Evolutionary conservation across 2,888 invertebrate species (phyloP).

Genomic region (Glomeris marginata): DNA sequence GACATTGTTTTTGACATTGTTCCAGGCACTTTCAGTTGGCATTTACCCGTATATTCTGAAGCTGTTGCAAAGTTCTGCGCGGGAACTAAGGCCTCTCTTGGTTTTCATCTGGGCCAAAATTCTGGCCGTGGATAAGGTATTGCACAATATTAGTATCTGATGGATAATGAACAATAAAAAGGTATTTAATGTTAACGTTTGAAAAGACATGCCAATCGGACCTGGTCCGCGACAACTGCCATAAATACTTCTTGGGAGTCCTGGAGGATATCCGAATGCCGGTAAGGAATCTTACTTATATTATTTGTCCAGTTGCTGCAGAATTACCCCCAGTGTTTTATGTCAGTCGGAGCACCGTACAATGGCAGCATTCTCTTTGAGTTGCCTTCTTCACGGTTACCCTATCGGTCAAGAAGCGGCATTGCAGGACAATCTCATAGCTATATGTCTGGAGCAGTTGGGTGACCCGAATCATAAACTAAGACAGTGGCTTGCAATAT

Average conservation of each 20-base stretch:
- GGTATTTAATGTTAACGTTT: slow-evolving; percentile 31
- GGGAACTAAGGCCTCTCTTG: slow-evolving; percentile 76
- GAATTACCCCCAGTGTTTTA: no score
- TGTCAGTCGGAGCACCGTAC: slow-evolving; percentile 58
- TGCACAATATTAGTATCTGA: no score
- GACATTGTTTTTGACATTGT: not conserved
- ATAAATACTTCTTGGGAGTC: slow-evolving; percentile 86
- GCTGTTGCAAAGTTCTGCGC: slow-evolving; percentile 83
- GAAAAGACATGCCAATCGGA: slow-evolving; percentile 93
- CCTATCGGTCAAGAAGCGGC: slow-evolving; percentile 80
- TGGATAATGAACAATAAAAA: no score
- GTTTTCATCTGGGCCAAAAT: slow-evolving; percentile 99
- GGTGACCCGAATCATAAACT: slow-evolving; percentile 44
- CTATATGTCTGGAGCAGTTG: slow-evolving; percentile 81
- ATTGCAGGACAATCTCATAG: slow-evolving; percentile 72
- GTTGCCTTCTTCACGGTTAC: slow-evolving; percentile 82
- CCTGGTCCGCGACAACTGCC: slow-evolving; percentile 79
- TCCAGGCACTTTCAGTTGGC: slow-evolving; percentile 76
- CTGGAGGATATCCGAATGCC: slow-evolving; percentile 72
- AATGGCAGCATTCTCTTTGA: slow-evolving; percentile 85
- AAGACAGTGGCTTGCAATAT: slow-evolving; percentile 68
- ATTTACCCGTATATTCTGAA: slow-evolving; percentile 98
- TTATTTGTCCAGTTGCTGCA: slow-evolving; percentile 3
- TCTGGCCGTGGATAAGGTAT: slow-evolving; percentile 80
- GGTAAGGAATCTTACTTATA: slow-evolving; percentile 37